Percentiles rank a stretch among this genome's conserved stretches.
Evolutionary conservation across 2,113 vertebrate species (phyloP).

Genomic region (Peromyscus californicus): DNA sequence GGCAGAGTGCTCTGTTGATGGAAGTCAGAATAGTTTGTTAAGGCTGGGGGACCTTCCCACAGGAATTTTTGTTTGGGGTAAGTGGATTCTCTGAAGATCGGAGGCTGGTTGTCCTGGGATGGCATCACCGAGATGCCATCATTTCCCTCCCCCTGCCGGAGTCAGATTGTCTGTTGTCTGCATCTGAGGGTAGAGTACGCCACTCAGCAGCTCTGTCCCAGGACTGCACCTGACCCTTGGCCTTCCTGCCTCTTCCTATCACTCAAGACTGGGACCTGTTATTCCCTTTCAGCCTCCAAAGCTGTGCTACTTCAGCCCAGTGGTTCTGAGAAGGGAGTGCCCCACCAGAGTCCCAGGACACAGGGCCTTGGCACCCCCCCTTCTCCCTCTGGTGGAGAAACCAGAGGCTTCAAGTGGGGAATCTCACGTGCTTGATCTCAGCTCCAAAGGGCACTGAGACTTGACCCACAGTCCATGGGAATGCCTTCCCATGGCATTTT

Average conservation of each 20-base stretch:
- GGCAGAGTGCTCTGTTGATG: slow-evolving; percentile 78
- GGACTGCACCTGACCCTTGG: neutral
- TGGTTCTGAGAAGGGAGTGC: neutral
- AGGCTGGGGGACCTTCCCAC: slow-evolving; percentile 85
- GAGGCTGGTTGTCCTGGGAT: neutral
- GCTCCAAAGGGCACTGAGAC: neutral
- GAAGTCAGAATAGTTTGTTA: slow-evolving; percentile 84
- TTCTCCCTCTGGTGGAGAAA: neutral
- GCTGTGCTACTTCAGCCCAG: neutral
- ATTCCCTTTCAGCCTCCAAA: neutral
- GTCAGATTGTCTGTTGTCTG: too few species aligned
- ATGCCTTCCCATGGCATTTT: neutral
- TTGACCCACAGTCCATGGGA: neutral
- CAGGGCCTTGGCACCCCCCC: rapidly evolving
- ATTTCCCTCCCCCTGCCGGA: neutral
- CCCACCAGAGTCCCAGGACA: neutral
- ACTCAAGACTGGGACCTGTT: rapidly evolving
- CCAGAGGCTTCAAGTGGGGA: neutral
- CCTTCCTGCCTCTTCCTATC: neutral
- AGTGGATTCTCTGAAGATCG: slow-evolving; percentile 15
- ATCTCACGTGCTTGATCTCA: neutral
- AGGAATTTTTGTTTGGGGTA: slow-evolving; percentile 77
- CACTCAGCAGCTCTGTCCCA: neutral
- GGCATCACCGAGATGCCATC: neutral
- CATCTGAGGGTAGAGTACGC: neutral